These are phyloP conservation scores for Patagioenas fasciata DNA, from an alignment of 2,113 vertebrate species.

Conservation along the genomic window DNA sequence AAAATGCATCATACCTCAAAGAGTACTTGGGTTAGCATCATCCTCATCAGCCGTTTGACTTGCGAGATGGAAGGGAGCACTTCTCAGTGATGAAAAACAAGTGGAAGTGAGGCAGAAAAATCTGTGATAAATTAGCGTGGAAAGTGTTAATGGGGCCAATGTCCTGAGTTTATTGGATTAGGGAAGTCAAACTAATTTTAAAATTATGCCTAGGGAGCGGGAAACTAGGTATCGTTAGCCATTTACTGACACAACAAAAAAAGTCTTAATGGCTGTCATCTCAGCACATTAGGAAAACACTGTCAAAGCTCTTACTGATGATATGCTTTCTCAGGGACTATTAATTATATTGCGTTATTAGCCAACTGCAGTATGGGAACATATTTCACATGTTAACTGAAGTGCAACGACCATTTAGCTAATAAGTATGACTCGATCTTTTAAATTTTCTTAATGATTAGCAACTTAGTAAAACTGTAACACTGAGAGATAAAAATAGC, in stretches of 20 bases:
- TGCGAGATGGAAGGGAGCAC: background rate
- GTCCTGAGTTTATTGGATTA: slow-evolving; percentile 59
- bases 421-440: slow-evolving; percentile 51
- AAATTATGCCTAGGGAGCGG: slow-evolving; percentile 47
- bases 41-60: background rate
- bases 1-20: background rate
- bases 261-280: slow-evolving; percentile 58
- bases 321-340: slow-evolving; percentile 71
- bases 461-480: slow-evolving; percentile 76
- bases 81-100: slow-evolving; percentile 38
- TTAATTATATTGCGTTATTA: slow-evolving; percentile 77
- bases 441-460: slow-evolving; percentile 76
- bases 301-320: slow-evolving; percentile 71
- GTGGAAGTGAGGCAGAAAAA: slow-evolving; percentile 62
- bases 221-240: background rate
- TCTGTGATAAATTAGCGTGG: slow-evolving; percentile 47
- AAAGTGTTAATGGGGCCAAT: slow-evolving; percentile 54
- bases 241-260: slow-evolving; percentile 49
- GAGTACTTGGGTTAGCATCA: background rate
- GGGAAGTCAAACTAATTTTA: slow-evolving; percentile 61
- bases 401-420: slow-evolving; percentile 67
- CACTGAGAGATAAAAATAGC: slow-evolving; percentile 50
- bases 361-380: slow-evolving; percentile 32
- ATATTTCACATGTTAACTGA: slow-evolving; percentile 61
- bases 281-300: slow-evolving; percentile 67